Percentiles rank a stretch among this genome's conserved stretches.
Evolutionary conservation across 2,888 invertebrate species (phyloP).

Genomic region (Eucriotettix oculatus): DNA sequence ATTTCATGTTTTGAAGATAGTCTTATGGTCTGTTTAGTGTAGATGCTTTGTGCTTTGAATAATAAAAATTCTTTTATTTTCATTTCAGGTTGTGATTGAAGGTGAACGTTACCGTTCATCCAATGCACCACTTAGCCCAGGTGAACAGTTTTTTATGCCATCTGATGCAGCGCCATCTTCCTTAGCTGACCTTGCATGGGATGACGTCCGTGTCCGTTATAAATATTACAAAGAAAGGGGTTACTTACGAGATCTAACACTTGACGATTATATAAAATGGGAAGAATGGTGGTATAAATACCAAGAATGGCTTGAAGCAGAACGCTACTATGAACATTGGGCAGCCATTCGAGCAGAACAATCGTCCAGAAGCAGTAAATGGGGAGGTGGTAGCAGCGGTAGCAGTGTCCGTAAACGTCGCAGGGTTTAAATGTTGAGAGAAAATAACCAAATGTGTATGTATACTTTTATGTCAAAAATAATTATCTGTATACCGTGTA

Average conservation of each 20-base stretch:
- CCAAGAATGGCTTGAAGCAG: slow-evolving; percentile 78
- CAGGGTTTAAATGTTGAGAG: not conserved
- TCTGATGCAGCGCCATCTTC: slow-evolving; percentile 53
- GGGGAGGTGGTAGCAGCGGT: not conserved
- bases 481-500: no score
- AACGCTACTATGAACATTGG: slow-evolving; percentile 60
- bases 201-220: slow-evolving; percentile 72
- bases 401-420: not conserved
- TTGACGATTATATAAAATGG: slow-evolving; percentile 81
- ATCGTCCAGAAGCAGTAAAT: slow-evolving; percentile 1
- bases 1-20: no score
- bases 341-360: slow-evolving; percentile 15
- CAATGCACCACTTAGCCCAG: slow-evolving; percentile 10
- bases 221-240: slow-evolving; percentile 59
- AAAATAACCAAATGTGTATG: no score
- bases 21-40: no score
- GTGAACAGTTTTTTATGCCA: slow-evolving; percentile 48
- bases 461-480: no score
- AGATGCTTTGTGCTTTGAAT: no score
- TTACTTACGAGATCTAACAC: slow-evolving; percentile 58
- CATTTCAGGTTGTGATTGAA: slow-evolving; percentile 11
- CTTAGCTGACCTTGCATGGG: slow-evolving; percentile 54
- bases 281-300: slow-evolving; percentile 92
- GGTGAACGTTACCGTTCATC: slow-evolving; percentile 11
- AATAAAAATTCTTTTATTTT: not conserved